Evolutionary conservation across 2,797 vertebrate species (phyloP), one percentile per base, ranked within the genome.

Genomic region (Smutsia gigantea): DNA sequence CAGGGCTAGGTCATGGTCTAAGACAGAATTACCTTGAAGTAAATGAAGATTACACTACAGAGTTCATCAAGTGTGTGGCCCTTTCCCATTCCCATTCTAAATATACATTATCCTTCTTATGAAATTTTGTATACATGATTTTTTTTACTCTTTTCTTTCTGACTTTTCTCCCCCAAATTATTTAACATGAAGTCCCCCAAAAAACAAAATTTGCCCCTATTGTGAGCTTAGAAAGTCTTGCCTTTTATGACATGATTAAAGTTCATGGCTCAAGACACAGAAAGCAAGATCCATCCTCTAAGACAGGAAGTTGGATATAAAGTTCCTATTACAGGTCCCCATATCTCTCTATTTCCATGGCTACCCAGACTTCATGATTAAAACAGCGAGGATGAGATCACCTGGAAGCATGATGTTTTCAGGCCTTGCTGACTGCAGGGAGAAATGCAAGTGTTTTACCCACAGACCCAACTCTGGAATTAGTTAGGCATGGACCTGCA

Each of bases 211-310:
- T 13, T 68, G 1, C 2, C 39, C 4, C 37, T 82, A 2, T 42
- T 46, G 14, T 90, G 57, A 83, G n/a, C 49, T 69, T 93, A 63
- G 18, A 88, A 87, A 7, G 69, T 29, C n/a, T 90, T 88, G 5
- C 7, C 19, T 90, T 87, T 66, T 74, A n/a, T 81, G 5, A 1
- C 10, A 9, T 53, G 19, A 79, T 84, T 61, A 75, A 86, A 61
- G n/a, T 46, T 59, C 17, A 46, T 93, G 8, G 0, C 37, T 61
- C 12, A 13, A 8, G 10, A 71, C 18, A 75, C 4, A 74, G 27
- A 89, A 63, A 79, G 37, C 7, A 86, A 88, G 25, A 59, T 69
- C 8, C 27, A 78, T 87, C 21, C 71, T 92, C 12, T 1, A 78
- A 17, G 57, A 75, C 19, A 93, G 42, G 12, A 64, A 37, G 13